These are phyloP conservation scores for Macrobrachium nipponense DNA, from an alignment of 1,140 invertebrate species.

Conservation along the genomic window DNA sequence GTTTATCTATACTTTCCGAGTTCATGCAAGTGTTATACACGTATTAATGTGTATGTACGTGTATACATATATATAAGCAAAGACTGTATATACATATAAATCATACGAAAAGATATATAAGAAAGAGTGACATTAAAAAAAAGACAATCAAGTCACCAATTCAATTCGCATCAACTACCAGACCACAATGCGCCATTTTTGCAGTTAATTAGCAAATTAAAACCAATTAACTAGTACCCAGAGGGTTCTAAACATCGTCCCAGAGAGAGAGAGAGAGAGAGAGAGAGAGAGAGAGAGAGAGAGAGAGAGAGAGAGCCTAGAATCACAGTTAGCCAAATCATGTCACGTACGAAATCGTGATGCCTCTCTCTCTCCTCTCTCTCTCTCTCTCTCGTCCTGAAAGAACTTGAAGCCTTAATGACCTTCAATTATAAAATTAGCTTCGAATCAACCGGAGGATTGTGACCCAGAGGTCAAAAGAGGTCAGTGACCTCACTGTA, in stretches of 20 bases:
- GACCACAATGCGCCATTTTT: too few relatives aligned
- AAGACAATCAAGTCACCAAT: too few relatives aligned
- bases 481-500: background rate
- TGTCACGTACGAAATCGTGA: background rate
- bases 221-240: too few relatives aligned
- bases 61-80: background rate
- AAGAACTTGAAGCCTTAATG: background rate
- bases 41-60: background rate
- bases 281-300: conserved; percentile 35
- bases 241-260: background rate
- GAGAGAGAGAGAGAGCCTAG: too few relatives aligned
- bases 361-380: background rate
- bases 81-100: background rate
- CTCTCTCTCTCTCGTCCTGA: background rate
- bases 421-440: too few relatives aligned
- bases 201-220: too few relatives aligned
- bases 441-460: too few relatives aligned
- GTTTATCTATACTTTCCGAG: too few relatives aligned
- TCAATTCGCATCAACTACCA: too few relatives aligned
- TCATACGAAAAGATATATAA: too few relatives aligned
- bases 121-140: too few relatives aligned
- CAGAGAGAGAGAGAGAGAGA: conserved; percentile 38
- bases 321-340: too few relatives aligned
- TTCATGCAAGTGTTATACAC: background rate
- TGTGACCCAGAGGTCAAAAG: background rate